phyloP scores from a whole-genome alignment of 2,888 invertebrate species.

The Noctua fimbriata region DNA sequence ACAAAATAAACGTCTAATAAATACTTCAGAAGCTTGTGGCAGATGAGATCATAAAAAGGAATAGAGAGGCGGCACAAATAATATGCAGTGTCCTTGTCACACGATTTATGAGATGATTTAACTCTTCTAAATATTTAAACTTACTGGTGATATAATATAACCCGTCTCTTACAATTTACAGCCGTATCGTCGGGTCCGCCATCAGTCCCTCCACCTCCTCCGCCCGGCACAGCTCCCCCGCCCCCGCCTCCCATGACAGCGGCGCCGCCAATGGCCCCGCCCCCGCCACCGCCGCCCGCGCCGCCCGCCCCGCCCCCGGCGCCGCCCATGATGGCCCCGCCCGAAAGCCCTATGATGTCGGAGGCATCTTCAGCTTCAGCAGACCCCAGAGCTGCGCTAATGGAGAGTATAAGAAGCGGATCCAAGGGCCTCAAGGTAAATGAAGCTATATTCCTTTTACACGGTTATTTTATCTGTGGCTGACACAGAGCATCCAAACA shows the following conservation, averaged over 20 bases:
- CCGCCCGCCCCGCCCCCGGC: conserved; percentile 73
- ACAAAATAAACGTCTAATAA: not conserved
- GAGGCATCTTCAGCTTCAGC: conserved; percentile 66
- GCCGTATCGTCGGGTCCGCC: conserved; percentile 60
- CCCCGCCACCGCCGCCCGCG: conserved; percentile 83
- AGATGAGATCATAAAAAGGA: not conserved
- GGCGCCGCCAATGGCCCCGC: conserved; percentile 75
- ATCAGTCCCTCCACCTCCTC: conserved; percentile 68
- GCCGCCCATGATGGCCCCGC: conserved; percentile 82
- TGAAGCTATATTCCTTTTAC: not conserved
- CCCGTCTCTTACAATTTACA: conserved; percentile 5
- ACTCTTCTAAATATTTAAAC: not conserved
- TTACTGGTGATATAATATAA: not conserved
- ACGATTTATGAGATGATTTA: not conserved
- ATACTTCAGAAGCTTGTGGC: not conserved
- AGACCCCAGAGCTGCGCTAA: conserved; percentile 93
- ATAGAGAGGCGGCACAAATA: not conserved
- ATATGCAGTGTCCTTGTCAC: not conserved
- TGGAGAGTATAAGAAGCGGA: conserved; percentile 96
- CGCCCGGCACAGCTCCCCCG: conserved; percentile 72
- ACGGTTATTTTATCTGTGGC: not conserved
- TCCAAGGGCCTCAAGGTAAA: conserved; percentile 93
- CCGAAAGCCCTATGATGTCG: conserved; percentile 80
- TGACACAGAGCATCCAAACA: not conserved
- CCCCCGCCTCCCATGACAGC: conserved; percentile 68